phyloP scores from a whole-genome alignment of 2,797 vertebrate species.

The Aselliscus stoliczkanus region DNA sequence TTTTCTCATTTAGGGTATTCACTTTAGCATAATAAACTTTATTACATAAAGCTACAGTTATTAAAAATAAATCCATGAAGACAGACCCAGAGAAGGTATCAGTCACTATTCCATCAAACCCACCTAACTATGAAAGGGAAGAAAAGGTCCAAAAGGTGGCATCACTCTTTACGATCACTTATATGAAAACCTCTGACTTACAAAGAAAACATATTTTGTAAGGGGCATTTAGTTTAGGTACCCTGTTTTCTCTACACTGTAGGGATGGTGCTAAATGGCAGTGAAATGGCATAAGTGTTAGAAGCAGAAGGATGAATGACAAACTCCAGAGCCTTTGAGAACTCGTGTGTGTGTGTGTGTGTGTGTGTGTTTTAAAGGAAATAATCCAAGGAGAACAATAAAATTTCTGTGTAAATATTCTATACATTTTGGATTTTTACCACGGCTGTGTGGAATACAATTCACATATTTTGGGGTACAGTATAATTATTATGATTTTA shows the following conservation, averaged over 20 bases:
- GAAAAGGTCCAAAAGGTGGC: background rate
- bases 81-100: background rate
- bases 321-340: background rate
- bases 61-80: slow-evolving; percentile 3
- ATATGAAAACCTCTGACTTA: background rate
- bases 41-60: background rate
- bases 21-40: background rate
- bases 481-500: background rate
- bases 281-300: background rate
- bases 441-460: background rate
- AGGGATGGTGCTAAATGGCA: background rate
- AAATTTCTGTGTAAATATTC: background rate
- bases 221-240: background rate
- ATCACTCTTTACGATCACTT: background rate
- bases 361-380: background rate
- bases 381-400: background rate
- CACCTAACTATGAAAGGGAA: background rate
- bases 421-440: background rate
- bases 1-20: slow-evolving; percentile 8
- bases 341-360: background rate
- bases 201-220: background rate
- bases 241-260: background rate
- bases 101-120: background rate
- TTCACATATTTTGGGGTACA: background rate
- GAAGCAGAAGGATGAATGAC: background rate